Evolutionary conservation across 2,888 invertebrate species (phyloP).

Genomic region (Ophonus ardosiacus): DNA sequence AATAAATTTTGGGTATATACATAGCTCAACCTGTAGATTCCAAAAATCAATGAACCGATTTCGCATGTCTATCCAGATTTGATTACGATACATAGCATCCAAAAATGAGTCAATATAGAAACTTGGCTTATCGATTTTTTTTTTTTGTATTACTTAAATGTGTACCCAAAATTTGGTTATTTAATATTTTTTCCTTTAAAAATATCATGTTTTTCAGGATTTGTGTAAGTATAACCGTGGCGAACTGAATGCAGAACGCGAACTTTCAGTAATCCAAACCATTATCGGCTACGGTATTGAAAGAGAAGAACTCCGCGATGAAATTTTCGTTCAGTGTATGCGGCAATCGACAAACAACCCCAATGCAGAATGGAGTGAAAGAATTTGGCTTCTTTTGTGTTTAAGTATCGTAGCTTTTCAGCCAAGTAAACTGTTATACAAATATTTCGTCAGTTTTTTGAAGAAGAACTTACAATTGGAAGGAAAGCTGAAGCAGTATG

Average conservation of each 20-base stretch:
- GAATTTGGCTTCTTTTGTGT: slow-evolving; percentile 93
- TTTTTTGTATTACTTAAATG: too few species aligned
- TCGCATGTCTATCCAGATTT: too few species aligned
- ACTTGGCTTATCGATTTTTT: too few species aligned
- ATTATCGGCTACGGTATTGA: slow-evolving; percentile 93
- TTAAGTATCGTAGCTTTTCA: slow-evolving; percentile 95
- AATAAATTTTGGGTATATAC: too few species aligned
- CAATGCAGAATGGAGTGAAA: slow-evolving; percentile 87
- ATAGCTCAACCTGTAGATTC: too few species aligned
- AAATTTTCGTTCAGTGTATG: slow-evolving; percentile 93
- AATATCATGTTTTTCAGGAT: slow-evolving; percentile 80
- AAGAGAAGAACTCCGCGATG: slow-evolving; percentile 93
- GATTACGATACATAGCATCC: too few species aligned
- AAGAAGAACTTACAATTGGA: slow-evolving; percentile 84
- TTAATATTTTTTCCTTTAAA: slow-evolving; percentile 3
- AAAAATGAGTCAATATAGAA: too few species aligned
- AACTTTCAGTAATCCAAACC: slow-evolving; percentile 89
- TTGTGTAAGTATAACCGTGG: slow-evolving; percentile 93
- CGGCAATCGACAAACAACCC: slow-evolving; percentile 94
- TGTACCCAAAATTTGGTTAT: too few species aligned
- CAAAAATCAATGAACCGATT: too few species aligned
- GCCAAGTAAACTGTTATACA: slow-evolving; percentile 89
- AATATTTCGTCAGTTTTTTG: slow-evolving; percentile 88
- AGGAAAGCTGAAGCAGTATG: slow-evolving; percentile 88
- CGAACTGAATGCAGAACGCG: slow-evolving; percentile 90